Evolutionary conservation across 1,140 invertebrate genomes (phyloP), one percentile per base, ranked within the genome.

Genomic region (Lysiphlebus fabarum): DNA sequence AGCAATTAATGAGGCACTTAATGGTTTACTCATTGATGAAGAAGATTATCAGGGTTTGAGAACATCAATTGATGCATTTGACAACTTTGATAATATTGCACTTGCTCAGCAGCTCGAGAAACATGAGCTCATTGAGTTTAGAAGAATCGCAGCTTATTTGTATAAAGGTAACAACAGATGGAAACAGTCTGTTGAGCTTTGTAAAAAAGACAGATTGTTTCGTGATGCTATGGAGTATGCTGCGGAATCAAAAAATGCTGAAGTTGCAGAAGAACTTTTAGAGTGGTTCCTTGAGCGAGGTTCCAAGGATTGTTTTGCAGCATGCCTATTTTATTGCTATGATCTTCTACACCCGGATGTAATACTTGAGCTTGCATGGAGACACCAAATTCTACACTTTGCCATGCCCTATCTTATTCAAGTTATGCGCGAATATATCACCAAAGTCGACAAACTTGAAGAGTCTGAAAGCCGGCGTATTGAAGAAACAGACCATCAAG

Each of bases 101-200:
- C 81, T 99, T 56, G 98, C 98, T 5, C 96, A 99, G 79, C 92
- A 93, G 72, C 81, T 99, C 14, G 97, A 99, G 80, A 98, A 98
- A 80, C 97, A 99, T 75, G 96, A 99, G 80, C 83, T 99, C 43
- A 98, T 98, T 53, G 98, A 99, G 81, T 99, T 99, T 80, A 85
- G 98, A 79, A 87, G 98, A 68, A 99, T 99, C 75, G 96, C 97
- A 42, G 98, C 98, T 34, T 99, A 99, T 78, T 81, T 99, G 34
- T 99, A 99, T 83, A 99, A 99, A 84, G 95, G 96, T 63, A 99
- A 99, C 81, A 99, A 99, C 78, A 86, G 97, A 76, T 99, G 97
- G 97, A 99, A 98, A 81, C 97, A 99, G 75, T 96, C 94, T 45
- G 96, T 99, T 53, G 97, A 99, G 77, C 82, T 99, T 44, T 99